These are phyloP conservation scores for Notothenia coriiceps DNA, from an alignment of 2,113 vertebrate species.

Conservation along the genomic window DNA sequence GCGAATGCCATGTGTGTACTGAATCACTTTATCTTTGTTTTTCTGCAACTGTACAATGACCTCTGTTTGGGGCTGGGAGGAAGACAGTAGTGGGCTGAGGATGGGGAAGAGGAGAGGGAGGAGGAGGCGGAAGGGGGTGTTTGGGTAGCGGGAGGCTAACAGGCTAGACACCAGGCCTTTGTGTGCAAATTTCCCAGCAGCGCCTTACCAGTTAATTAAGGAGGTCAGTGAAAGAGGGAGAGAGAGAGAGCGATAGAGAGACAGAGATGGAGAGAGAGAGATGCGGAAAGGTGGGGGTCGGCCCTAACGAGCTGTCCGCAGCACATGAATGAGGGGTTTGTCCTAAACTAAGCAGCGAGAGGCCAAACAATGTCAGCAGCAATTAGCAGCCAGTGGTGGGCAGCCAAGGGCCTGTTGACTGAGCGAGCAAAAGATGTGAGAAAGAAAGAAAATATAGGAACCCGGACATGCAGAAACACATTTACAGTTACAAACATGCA, in stretches of 20 bases:
- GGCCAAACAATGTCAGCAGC: conserved; percentile 92
- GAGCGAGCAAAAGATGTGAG: conserved; percentile 73
- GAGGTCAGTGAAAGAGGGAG: conserved; percentile 87
- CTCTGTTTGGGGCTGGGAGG: conserved; percentile 62
- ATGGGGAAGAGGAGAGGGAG: conserved; percentile 51
- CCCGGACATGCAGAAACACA: conserved; percentile 42
- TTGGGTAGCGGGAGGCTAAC: conserved; percentile 75
- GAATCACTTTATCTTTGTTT: conserved; percentile 78
- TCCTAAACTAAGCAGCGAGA: conserved; percentile 89
- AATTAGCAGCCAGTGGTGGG: conserved; percentile 87
- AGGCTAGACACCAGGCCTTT: conserved; percentile 88
- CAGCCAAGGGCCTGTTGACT: conserved; percentile 78
- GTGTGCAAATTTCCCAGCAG: conserved; percentile 99
- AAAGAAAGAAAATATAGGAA: conserved; percentile 35
- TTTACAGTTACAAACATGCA: conserved; percentile 49
- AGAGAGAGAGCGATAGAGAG: conserved; percentile 56
- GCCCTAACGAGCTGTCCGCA: conserved; percentile 92
- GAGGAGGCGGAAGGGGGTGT: conserved; percentile 59
- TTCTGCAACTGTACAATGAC: conserved; percentile 73
- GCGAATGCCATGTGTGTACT: conserved; percentile 66
- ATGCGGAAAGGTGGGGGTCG: conserved; percentile 62
- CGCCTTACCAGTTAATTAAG: conserved; percentile 96
- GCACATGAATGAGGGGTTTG: conserved; percentile 96
- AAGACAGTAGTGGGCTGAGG: conserved; percentile 63
- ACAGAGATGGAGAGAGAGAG: conserved; percentile 38